Base-by-base conservation (phyloP, 2,888 invertebrate species). In the Chesias legatella region DNA sequence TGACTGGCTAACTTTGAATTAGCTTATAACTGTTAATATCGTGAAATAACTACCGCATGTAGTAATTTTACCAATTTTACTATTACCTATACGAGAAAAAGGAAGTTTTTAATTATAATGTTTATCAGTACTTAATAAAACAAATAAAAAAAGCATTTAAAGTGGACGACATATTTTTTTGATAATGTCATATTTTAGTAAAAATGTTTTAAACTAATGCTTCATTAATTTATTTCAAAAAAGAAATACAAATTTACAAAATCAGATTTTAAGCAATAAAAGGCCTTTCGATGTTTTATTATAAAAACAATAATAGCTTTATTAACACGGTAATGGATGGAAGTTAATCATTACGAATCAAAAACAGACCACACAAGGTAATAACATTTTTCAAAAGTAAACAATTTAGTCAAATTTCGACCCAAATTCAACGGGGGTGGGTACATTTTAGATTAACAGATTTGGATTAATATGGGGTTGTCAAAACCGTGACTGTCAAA, bases 301-400 rank as follows among this genome's bases (percentile, higher is more conserved):
- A 30, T 17, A 11, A 41, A 23, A 42, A 36, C 40, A 29, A 9
- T 25, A 42, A 46, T 21, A 24, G 24, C 37, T 38, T 40, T 33
- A 47, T 42, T 39, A 47, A 32, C 41, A 33, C 33, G 7, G 25
- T 35, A 44, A 48, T 35, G 45, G 34, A 30, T 11, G 33, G 27
- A 37, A 41, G 41, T 43, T 33, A 33, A 43, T 44, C 33, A 44
- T 42, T 31, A 39, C 20, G 8, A 38, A 33, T 42, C 26, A 37
- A 46, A 43, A 43, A 44, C n/a, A 31, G 48, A 51, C 51, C 51
- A 48, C 48, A 51, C 53, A 48, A 42, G 26, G 25, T 11, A 22
- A 35, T 13, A 36, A 7, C n/a, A n/a, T n/a, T n/a, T 30, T 39
- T 39, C 37, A 22, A 7, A 39, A 33, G 13, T 10, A n/a, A n/a